phyloP scores from a whole-genome alignment of 2,888 invertebrate species.

The Drosophila rubida region DNA sequence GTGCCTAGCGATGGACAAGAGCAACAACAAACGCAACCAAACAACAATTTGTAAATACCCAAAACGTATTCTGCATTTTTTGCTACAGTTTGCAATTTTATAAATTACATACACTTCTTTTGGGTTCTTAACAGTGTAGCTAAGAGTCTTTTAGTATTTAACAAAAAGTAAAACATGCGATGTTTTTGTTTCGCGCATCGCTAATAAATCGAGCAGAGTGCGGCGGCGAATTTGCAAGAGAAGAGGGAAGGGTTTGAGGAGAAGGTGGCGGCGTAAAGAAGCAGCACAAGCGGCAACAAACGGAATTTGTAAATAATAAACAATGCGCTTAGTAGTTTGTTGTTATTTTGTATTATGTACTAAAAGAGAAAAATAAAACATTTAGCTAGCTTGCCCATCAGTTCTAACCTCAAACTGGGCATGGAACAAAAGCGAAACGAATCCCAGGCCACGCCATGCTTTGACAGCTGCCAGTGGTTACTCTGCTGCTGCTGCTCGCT shows the following conservation, averaged over 20 bases:
- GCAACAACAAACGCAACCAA: not conserved
- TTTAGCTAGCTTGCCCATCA: slow-evolving; percentile 31
- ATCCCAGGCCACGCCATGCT: slow-evolving; percentile 44
- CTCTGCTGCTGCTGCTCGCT: slow-evolving; percentile 17
- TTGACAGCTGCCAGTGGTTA: slow-evolving; percentile 47
- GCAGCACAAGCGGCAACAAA: slow-evolving; percentile 13
- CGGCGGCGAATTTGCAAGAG: slow-evolving; percentile 19
- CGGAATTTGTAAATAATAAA: slow-evolving; percentile 55
- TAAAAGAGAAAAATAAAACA: not conserved
- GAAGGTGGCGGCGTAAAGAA: not conserved
- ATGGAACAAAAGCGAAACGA: slow-evolving; percentile 22
- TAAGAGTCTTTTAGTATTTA: no score
- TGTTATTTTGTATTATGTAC: slow-evolving; percentile 37
- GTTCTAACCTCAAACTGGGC: slow-evolving; percentile 49
- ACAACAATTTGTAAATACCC: slow-evolving; percentile 11
- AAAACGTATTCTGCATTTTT: not conserved
- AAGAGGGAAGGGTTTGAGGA: slow-evolving; percentile 3
- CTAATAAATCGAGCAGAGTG: slow-evolving; percentile 19
- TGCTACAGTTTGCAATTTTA: not conserved
- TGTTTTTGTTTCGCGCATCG: slow-evolving; percentile 22
- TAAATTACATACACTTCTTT: not conserved
- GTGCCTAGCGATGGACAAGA: slow-evolving; percentile 44
- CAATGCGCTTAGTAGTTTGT: slow-evolving; percentile 45
- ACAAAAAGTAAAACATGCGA: no score
- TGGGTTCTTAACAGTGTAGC: not conserved